phyloP scores from a whole-genome alignment of 2,113 vertebrate genomes.

The Euleptes europaea region DNA sequence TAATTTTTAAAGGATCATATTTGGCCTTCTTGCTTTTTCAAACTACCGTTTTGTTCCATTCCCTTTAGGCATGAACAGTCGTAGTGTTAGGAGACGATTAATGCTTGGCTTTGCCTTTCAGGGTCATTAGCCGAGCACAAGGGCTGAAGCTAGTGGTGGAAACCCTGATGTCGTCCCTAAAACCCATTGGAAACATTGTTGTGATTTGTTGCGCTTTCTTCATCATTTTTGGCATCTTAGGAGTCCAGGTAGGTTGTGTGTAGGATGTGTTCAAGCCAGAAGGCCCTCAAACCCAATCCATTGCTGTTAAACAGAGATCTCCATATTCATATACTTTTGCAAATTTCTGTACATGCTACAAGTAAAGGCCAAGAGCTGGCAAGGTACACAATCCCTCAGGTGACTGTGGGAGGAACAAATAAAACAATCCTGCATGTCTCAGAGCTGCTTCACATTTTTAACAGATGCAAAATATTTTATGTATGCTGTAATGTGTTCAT shows the following conservation, averaged over 20 bases:
- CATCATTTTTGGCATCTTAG: conserved; percentile 98
- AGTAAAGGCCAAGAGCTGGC: not conserved
- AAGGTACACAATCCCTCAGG: not conserved
- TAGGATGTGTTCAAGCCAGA: not conserved
- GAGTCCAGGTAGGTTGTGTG: conserved; percentile 89
- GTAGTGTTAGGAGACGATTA: conserved; percentile 1
- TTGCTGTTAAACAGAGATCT: not conserved
- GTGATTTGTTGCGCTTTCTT: conserved; percentile 99
- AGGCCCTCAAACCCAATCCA: not conserved
- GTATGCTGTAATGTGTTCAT: not conserved
- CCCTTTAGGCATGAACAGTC: not conserved
- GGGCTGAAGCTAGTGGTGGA: conserved; percentile 98
- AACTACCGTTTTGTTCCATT: not conserved
- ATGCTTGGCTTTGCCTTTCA: conserved; percentile 55
- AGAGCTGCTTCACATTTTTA: not conserved
- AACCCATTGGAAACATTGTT: conserved; percentile 98
- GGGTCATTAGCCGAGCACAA: conserved; percentile 97
- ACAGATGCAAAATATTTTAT: not conserved
- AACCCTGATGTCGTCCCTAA: conserved; percentile 97
- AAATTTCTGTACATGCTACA: not conserved
- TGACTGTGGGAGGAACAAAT: not conserved
- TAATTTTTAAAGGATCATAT: conserved; percentile 5
- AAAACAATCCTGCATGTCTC: not conserved
- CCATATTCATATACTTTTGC: not conserved
- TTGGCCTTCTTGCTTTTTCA: conserved; percentile 17